These are phyloP conservation scores for Rhabdomys dilectus DNA, from an alignment of 2,113 vertebrate species.

Conservation along the genomic window DNA sequence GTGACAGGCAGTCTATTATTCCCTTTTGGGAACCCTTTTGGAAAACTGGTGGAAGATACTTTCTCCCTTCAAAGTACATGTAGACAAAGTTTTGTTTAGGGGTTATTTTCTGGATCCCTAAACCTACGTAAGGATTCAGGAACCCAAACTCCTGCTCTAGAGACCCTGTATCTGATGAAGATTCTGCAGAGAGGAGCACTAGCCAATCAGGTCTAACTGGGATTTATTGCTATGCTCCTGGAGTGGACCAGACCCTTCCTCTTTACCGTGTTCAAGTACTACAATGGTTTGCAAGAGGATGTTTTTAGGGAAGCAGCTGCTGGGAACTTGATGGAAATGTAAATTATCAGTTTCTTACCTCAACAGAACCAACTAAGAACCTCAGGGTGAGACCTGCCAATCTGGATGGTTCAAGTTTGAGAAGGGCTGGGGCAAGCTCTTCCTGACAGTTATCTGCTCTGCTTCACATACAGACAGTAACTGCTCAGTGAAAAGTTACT, in stretches of 20 bases:
- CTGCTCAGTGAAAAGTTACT: background rate
- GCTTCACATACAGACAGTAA: background rate
- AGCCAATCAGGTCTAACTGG: background rate
- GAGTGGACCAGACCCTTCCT: background rate
- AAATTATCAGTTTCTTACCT: background rate
- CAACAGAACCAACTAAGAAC: background rate
- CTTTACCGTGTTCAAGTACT: background rate
- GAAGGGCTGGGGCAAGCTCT: background rate
- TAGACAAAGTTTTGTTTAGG: background rate
- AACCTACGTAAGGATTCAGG: background rate
- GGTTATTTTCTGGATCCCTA: background rate
- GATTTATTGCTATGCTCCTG: background rate
- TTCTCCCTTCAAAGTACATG: background rate
- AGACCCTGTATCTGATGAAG: background rate
- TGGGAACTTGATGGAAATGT: background rate
- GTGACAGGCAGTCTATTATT: background rate
- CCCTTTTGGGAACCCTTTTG: background rate
- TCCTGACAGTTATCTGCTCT: background rate
- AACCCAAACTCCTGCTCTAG: background rate
- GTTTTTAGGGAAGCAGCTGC: background rate
- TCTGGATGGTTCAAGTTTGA: background rate
- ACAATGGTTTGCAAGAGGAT: background rate
- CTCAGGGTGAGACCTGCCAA: background rate
- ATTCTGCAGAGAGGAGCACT: background rate
- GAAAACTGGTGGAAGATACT: conserved; percentile 29